A percentile compares a stretch with the other conserved stretches of the same genome.
Conservation (phyloP, 2,888 invertebrate genomes). For the Steinernema scapterisci region DNA sequence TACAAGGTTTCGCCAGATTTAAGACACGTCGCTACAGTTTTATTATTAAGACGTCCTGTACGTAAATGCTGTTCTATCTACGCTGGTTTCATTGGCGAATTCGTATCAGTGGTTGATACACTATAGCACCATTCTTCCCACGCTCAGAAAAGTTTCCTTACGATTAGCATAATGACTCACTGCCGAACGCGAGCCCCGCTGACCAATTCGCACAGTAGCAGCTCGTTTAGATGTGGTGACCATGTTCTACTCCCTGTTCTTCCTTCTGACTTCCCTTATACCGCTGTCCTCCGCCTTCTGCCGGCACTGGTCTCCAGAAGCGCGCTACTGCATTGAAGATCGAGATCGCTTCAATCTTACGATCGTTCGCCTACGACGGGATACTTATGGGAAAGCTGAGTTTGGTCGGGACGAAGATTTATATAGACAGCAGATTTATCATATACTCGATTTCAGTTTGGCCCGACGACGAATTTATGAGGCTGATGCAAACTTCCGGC, state of each 20-base stretch:
- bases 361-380: not conserved
- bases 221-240: not conserved
- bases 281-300: not conserved
- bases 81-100: no score
- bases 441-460: not conserved
- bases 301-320: not conserved
- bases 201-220: not conserved
- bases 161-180: constrained; percentile 20
- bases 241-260: not conserved
- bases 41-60: no score
- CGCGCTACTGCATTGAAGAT: constrained; percentile 8
- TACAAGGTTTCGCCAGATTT: no score
- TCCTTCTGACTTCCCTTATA: not conserved
- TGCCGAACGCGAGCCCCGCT: not conserved
- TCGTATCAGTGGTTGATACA: no score
- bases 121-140: not conserved
- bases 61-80: no score
- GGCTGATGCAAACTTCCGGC: not conserved
- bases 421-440: not conserved
- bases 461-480: constrained; percentile 1
- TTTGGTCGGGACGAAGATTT: not conserved
- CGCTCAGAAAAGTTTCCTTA: not conserved
- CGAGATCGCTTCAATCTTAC: not conserved
- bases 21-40: no score
- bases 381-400: not conserved